Base-by-base conservation (phyloP, 2,113 vertebrate genomes). In the Andinoacara biseriatus region DNA sequence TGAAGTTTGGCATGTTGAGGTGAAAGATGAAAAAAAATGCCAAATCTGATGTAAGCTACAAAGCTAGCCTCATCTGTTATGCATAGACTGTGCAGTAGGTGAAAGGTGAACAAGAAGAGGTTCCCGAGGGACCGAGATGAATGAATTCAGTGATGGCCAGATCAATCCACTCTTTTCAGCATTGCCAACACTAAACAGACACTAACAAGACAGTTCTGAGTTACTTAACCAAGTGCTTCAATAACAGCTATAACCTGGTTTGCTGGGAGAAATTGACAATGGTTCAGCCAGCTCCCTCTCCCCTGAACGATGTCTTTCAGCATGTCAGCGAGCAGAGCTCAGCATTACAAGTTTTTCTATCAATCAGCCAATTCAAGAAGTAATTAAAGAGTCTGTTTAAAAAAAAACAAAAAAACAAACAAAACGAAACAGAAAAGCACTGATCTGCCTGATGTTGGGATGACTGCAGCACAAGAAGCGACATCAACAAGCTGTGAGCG, bases 91-190 rank as follows among this genome's bases (percentile, higher is more conserved):
- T 76, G 81, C 86, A 91, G 80, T 89, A 7, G 91, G 89, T 87
- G 88, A 94, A 77, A 93, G 90, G 90, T 90, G 81, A 95, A 72
- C 2, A 59, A 63, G 72, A 81, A 82, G 57, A 86, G 38, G 43
- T 90, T 87, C 87, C 84, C 59, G 59, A 31, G 85, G 86, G 80
- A 85, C 33, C 3, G 35, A 59, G 40, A 65, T 54, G 62, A 86
- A 93, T 85, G n/a, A 61, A 88, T 85, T 75, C 76, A 88, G 43
- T 10, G 84, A 59, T 52, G 52, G 67, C 18, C 4, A 17, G 57
- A 83, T 76, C 61, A 24, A 72, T 62, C 40, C 17, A 2, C 17
- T 33, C 57, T 82, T 52, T 82, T 76, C 74, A 63, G 54, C 69
- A 35, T 74, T 38, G 65, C 74, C 63, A 72, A 79, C 57, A 3